Evolutionary conservation across 2,888 invertebrate genomes (phyloP).

Genomic region (Adineta ricciae): DNA sequence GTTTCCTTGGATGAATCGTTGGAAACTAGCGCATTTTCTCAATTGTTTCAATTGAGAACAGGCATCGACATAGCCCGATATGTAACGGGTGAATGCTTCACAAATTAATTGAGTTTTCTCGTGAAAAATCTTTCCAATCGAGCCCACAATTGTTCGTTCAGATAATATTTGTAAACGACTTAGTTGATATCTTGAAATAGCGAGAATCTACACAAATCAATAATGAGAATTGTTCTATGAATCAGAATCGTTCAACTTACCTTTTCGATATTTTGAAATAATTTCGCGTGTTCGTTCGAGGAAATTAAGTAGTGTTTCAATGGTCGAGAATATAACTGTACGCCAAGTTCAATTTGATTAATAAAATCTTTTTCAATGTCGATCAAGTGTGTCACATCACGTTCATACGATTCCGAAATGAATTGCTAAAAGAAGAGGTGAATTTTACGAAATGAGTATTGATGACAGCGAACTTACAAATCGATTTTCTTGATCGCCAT

Average conservation of each 20-base stretch:
- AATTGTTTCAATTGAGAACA: slow-evolving; percentile 2
- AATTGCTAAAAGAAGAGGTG: background rate
- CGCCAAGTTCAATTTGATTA: slow-evolving; percentile 8
- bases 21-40: slow-evolving; percentile 10
- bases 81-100: background rate
- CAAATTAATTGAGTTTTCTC: slow-evolving; percentile 19
- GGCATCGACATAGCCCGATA: background rate
- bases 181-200: slow-evolving; percentile 17
- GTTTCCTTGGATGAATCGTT: slow-evolving; percentile 3
- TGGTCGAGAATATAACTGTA: background rate
- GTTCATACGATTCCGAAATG: background rate
- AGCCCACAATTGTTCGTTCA: background rate
- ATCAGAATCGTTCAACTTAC: too few species aligned
- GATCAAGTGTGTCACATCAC: background rate
- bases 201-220: background rate
- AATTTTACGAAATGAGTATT: background rate
- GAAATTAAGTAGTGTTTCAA: slow-evolving; percentile 14
- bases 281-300: background rate
- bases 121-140: slow-evolving; percentile 4
- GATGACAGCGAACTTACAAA: background rate
- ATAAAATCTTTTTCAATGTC: slow-evolving; percentile 1
- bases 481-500: background rate
- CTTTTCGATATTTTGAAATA: slow-evolving; percentile 21
- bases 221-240: too few species aligned
- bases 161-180: background rate